Percentiles rank a stretch among this genome's conserved stretches.
Evolutionary conservation across 2,888 invertebrate genomes (phyloP).

Genomic region (Anodontia alba): DNA sequence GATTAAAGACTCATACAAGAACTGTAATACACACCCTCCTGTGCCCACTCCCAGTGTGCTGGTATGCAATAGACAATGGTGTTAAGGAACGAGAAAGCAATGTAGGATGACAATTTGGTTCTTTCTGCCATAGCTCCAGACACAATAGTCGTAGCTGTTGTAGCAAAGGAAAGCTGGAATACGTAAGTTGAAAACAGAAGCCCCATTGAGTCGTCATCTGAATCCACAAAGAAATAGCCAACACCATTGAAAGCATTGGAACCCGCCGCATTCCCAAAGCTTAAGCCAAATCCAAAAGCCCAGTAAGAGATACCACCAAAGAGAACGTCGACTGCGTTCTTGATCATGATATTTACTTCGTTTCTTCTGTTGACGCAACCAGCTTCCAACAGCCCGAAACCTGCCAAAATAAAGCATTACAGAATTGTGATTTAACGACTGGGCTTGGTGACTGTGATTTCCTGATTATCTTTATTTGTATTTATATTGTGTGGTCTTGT

Average conservation of each 20-base stretch:
- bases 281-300: constrained; percentile 94
- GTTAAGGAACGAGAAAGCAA: constrained; percentile 85
- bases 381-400: constrained; percentile 97
- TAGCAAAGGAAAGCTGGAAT: constrained; percentile 82
- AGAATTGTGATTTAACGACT: too few species aligned
- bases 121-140: constrained; percentile 86
- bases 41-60: constrained; percentile 85
- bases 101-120: constrained; percentile 92
- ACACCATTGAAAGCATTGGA: constrained; percentile 93
- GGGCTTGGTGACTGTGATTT: too few species aligned
- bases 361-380: constrained; percentile 93
- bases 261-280: constrained; percentile 88
- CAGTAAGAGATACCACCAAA: constrained; percentile 79
- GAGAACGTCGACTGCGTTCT: constrained; percentile 80
- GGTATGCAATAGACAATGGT: constrained; percentile 83
- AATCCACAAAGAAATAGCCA: constrained; percentile 92
- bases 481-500: too few species aligned
- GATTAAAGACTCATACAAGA: too few species aligned
- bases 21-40: constrained; percentile 76
- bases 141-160: constrained; percentile 83
- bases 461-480: too few species aligned
- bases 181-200: constrained; percentile 76
- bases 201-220: constrained; percentile 68
- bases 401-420: too few species aligned
- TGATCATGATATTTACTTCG: constrained; percentile 98